Evolutionary conservation across 2,888 invertebrate species (phyloP), one percentile per base, ranked within the genome.

Genomic region (Drosophila mulleri): DNA sequence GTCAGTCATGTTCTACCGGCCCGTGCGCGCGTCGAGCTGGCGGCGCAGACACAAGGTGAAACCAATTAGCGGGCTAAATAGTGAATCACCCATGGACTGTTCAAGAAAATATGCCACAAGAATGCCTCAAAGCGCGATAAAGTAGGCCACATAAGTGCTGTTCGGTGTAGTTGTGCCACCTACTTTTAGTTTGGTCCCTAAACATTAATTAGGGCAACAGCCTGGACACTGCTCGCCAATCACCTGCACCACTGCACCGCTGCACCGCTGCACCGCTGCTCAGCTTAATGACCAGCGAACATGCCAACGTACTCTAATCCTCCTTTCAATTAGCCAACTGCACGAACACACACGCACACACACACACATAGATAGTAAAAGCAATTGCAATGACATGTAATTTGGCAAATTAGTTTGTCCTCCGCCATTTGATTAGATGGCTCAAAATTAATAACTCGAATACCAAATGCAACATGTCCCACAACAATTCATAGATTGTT

Each of bases 1-100:
- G 56, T 60, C 54, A 70, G 87, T 59, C 44, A 84, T 90, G 90
- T 90, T 88, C 89, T 73, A 88, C 18, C 69, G 53, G 71, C 62
- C 65, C 60, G 57, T 68, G 71, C 81, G 87, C 65, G 75, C 61
- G 65, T 63, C 72, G 50, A 69, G 70, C 54, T 71, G 62, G 69
- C 69, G 67, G 16, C 78, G 82, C 35, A 67, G 68, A 42, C 76
- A 72, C 67, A 86, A 72, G 89, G 84, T 84, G 54, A 59, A 45
- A 18, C 12, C 47, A 62, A 57, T 67, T 61, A 60, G 50, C 57
- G 29, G 76, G 57, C 57, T 35, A 61, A 59, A 63, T 42, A 48
- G 44, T 59, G 26, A 14, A 37, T 39, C 37, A 70, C 7, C 35
- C 18, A 23, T 20, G 50, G 37, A 29, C 59, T 20, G 37, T 39